These are phyloP conservation scores for Pristionchus mayeri DNA, from an alignment of 2,888 invertebrate genomes.

Conservation along the genomic window DNA sequence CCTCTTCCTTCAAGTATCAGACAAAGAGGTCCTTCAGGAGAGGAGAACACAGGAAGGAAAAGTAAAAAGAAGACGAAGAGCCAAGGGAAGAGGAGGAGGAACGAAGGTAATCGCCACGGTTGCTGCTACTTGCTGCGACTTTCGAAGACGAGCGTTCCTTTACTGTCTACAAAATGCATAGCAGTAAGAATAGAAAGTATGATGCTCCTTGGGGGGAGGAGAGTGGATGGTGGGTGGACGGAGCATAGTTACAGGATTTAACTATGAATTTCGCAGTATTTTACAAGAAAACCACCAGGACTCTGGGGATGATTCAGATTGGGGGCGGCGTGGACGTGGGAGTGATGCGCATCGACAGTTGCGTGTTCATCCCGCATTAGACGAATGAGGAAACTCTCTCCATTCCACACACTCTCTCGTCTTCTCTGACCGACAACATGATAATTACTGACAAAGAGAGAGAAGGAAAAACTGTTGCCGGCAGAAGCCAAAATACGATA, in stretches of 20 bases:
- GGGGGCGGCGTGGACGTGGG: background rate
- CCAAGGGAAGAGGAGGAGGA: background rate
- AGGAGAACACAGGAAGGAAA: slow-evolving; percentile 1
- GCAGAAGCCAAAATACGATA: slow-evolving; percentile 9
- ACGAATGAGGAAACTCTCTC: background rate
- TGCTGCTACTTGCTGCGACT: background rate
- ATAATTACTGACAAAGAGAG: slow-evolving; percentile 18
- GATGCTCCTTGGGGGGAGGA: too few relatives aligned
- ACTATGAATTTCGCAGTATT: too few relatives aligned
- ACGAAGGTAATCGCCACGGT: slow-evolving; percentile 19
- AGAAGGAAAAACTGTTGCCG: background rate
- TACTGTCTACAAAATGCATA: too few relatives aligned
- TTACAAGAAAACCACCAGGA: too few relatives aligned
- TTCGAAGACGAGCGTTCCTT: background rate
- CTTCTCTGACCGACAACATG: slow-evolving; percentile 5
- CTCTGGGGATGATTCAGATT: too few relatives aligned
- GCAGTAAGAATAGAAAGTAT: too few relatives aligned
- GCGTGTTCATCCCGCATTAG: background rate
- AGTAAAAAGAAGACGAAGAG: slow-evolving; percentile 18
- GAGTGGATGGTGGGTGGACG: too few relatives aligned
- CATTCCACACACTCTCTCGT: background rate
- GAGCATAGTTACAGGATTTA: too few relatives aligned
- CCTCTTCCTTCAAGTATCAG: slow-evolving; percentile 19
- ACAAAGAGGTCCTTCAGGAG: background rate
- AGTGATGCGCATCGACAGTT: background rate